Conservation (phyloP, 1,140 invertebrate species). For the Drosophila chauvacae region DNA sequence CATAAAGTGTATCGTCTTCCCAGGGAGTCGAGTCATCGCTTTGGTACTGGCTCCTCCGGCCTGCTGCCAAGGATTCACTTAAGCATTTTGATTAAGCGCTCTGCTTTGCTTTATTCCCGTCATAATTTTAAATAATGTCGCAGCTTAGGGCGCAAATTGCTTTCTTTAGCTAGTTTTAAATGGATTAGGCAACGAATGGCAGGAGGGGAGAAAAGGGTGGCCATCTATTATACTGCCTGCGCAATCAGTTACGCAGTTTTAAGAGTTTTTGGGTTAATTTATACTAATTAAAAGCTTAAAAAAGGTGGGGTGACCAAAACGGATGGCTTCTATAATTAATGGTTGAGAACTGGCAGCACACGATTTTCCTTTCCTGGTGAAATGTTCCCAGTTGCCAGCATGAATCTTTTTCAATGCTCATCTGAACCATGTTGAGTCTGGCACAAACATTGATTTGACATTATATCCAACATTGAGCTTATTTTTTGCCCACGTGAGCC, state of each 20-base stretch:
- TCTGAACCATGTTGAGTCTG: background rate
- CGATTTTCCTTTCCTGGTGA: background rate
- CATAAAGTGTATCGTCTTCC: slow-evolving; percentile 37
- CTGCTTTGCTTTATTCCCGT: slow-evolving; percentile 39
- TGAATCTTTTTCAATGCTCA: background rate
- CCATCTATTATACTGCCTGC: background rate
- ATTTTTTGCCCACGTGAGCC: slow-evolving; percentile 16
- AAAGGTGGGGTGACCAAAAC: background rate
- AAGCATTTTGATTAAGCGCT: slow-evolving; percentile 53
- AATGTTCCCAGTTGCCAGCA: background rate
- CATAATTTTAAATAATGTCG: slow-evolving; percentile 52
- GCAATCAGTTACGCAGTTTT: background rate
- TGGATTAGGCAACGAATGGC: slow-evolving; percentile 23
- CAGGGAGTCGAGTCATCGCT: slow-evolving; percentile 33
- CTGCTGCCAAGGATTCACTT: slow-evolving; percentile 38
- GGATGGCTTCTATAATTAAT: background rate
- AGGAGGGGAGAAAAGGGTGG: slow-evolving; percentile 1
- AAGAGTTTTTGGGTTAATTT: slow-evolving; percentile 6
- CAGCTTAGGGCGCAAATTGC: slow-evolving; percentile 41
- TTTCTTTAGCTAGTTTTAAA: slow-evolving; percentile 46
- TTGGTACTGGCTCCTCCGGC: slow-evolving; percentile 1
- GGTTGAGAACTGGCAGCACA: background rate
- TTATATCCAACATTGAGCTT: slow-evolving; percentile 9
- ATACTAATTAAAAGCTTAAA: slow-evolving; percentile 8
- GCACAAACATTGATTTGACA: slow-evolving; percentile 32